Percentiles rank a stretch among this genome's conserved stretches.
phyloP scores from a whole-genome alignment of 2,113 vertebrate genomes.

The Solea solea region DNA sequence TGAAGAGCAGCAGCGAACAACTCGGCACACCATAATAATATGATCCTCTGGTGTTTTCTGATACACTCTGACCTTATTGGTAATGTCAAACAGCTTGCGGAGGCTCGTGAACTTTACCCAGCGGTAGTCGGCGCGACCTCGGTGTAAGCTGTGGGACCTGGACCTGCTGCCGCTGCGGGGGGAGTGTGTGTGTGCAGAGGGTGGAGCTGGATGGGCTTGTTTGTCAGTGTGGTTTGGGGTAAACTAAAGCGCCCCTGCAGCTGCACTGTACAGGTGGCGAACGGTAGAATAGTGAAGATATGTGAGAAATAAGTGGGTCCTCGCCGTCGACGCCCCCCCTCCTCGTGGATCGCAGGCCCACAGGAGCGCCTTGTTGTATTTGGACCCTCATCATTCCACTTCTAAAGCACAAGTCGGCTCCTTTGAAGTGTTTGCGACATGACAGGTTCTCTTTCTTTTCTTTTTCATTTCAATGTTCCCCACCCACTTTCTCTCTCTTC shows the following conservation, averaged over 20 bases:
- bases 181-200: constrained; percentile 37
- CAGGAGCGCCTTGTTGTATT: constrained; percentile 73
- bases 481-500: constrained; percentile 78
- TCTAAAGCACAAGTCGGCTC: constrained; percentile 77
- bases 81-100: constrained; percentile 81
- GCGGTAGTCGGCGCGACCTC: constrained; percentile 62
- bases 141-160: constrained; percentile 67
- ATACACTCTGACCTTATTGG: constrained; percentile 79
- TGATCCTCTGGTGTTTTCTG: constrained; percentile 70
- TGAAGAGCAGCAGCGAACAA: constrained; percentile 24
- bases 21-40: constrained; percentile 54
- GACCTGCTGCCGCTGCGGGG: constrained; percentile 68
- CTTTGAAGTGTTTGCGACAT: constrained; percentile 85
- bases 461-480: constrained; percentile 81
- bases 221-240: constrained; percentile 69
- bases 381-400: constrained; percentile 79
- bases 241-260: constrained; percentile 57
- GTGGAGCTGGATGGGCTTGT: constrained; percentile 61
- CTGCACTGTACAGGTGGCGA: constrained; percentile 68
- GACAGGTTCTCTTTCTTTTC: constrained; percentile 84
- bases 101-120: constrained; percentile 79
- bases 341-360: constrained; percentile 57
- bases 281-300: constrained; percentile 29
- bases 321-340: constrained; percentile 25
- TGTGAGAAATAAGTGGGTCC: constrained; percentile 66